Conservation (phyloP, 2,113 vertebrate species). For the Silurus asotus region DNA sequence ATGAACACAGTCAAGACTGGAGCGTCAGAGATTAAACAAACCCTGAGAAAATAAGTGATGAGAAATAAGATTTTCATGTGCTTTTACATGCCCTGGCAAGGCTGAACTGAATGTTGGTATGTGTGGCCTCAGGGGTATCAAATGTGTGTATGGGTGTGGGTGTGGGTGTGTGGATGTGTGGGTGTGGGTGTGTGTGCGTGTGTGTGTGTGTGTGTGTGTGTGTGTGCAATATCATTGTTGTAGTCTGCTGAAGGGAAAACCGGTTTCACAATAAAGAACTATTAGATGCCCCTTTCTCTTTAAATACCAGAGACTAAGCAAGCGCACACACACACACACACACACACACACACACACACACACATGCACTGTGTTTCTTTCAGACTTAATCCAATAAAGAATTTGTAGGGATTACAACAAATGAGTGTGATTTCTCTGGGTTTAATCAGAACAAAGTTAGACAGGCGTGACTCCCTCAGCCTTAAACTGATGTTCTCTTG, state of each 20-base stretch:
- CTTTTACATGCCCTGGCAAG: constrained; percentile 19
- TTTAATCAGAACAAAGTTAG: neutral
- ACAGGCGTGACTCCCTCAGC: neutral
- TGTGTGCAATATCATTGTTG: constrained; percentile 17
- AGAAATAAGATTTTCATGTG: neutral
- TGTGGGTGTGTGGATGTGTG: neutral
- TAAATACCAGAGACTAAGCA: constrained; percentile 5
- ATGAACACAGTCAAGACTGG: neutral
- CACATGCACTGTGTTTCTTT: neutral
- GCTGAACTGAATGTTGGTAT: constrained; percentile 21
- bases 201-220: constrained; percentile 32
- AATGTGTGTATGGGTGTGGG: neutral
- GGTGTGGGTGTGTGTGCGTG: constrained; percentile 18
- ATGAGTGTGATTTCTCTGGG: neutral
- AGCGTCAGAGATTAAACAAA: neutral
- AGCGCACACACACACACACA: constrained; percentile 1
- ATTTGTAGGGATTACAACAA: constrained; percentile 2
- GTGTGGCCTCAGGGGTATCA: constrained; percentile 14
- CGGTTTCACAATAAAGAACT: constrained; percentile 22
- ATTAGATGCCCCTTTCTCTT: neutral
- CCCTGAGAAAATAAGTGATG: neutral
- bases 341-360: constrained; percentile 3
- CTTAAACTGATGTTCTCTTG: neutral
- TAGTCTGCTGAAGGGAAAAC: constrained; percentile 25
- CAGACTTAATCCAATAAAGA: neutral